phyloP scores from a whole-genome alignment of 2,113 vertebrate genomes.

The Entelurus aequoreus region DNA sequence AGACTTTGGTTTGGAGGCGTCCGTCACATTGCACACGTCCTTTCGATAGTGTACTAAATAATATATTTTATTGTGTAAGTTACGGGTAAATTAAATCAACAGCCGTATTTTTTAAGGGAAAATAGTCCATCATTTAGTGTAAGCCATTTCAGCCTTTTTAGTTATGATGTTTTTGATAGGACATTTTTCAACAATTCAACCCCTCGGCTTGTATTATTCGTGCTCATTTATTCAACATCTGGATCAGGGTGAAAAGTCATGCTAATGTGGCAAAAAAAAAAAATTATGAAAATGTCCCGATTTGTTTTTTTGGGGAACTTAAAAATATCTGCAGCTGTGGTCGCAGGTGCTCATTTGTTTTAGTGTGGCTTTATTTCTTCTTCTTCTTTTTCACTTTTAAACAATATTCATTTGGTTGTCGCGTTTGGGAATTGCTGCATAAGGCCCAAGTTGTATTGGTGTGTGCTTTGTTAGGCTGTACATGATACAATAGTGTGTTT shows the following conservation, averaged over 20 bases:
- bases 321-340: constrained; percentile 61
- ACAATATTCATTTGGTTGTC: constrained; percentile 30
- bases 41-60: too few relatives aligned
- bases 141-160: too few relatives aligned
- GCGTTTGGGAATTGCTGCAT: neutral
- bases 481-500: constrained; percentile 32
- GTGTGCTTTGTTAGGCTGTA: constrained; percentile 42
- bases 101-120: neutral
- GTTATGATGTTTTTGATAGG: too few relatives aligned
- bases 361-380: constrained; percentile 1
- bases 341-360: constrained; percentile 78
- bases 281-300: constrained; percentile 58
- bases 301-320: constrained; percentile 49
- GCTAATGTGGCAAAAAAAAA: constrained; percentile 48
- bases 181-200: too few relatives aligned
- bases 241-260: constrained; percentile 41
- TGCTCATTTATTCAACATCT: constrained; percentile 29
- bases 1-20: too few relatives aligned
- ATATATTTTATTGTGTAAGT: neutral
- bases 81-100: neutral
- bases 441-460: neutral
- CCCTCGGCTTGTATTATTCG: neutral
- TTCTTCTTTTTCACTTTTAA: constrained; percentile 50
- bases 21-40: too few relatives aligned
- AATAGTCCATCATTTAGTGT: too few relatives aligned